phyloP scores from a whole-genome alignment of 1,140 invertebrate genomes.

The Aphelinus atriplicis region DNA sequence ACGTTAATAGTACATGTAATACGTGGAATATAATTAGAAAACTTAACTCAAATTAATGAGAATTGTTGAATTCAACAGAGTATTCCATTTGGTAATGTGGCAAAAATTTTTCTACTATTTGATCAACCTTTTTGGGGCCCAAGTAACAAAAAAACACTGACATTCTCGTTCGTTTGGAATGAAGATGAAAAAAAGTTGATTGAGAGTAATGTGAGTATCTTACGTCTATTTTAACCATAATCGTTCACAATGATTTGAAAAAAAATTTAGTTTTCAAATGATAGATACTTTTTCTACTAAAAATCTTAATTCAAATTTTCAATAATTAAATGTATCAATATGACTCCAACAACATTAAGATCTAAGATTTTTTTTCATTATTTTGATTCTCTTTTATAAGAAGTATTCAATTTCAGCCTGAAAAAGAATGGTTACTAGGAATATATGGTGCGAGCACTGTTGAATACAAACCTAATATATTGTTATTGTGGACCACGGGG shows the following conservation, averaged over 20 bases:
- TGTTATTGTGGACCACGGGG: constrained; percentile 71
- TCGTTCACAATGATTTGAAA: not conserved
- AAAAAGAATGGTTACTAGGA: constrained; percentile 69
- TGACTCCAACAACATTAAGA: no score
- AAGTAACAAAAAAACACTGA: constrained; percentile 61
- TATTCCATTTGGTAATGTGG: constrained; percentile 69
- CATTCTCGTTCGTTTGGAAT: constrained; percentile 63
- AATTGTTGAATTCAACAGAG: constrained; percentile 50
- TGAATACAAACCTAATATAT: constrained; percentile 71
- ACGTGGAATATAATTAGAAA: not conserved
- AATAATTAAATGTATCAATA: not conserved
- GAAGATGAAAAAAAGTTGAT: constrained; percentile 58
- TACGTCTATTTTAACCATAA: not conserved
- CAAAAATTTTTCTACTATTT: constrained; percentile 79
- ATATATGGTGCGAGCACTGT: constrained; percentile 73
- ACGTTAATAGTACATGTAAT: not conserved
- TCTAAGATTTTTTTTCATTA: not conserved
- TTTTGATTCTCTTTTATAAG: not conserved
- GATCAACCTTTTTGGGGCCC: constrained; percentile 70
- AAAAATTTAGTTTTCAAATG: not conserved
- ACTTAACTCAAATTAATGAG: no score
- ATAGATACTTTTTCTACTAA: not conserved
- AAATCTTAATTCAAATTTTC: not conserved
- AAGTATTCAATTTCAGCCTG: constrained; percentile 24
- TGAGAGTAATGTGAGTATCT: constrained; percentile 42